Percentiles rank a stretch among this genome's conserved stretches.
Evolutionary conservation across 1,140 invertebrate genomes (phyloP).

Genomic region (Drepana arcuata): DNA sequence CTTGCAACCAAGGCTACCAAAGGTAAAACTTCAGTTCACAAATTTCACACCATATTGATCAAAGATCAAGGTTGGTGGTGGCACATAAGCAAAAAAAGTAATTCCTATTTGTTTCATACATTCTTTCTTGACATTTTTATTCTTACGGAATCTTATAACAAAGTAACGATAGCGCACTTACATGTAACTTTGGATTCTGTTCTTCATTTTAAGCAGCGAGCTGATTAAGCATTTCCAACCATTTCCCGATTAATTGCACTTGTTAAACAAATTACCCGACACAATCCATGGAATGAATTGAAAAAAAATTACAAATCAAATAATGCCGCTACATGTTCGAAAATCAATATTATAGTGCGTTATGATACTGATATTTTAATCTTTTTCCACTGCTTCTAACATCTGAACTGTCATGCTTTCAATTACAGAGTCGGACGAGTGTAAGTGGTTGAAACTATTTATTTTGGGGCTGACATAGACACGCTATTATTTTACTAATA

Average conservation of each 20-base stretch:
- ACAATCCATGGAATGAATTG: too few relatives aligned
- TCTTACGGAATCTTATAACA: too few relatives aligned
- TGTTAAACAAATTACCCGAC: too few relatives aligned
- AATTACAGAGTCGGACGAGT: conserved; percentile 69
- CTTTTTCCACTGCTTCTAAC: conserved; percentile 40
- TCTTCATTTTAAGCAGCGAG: background rate
- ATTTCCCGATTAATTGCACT: background rate
- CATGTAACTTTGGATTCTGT: background rate
- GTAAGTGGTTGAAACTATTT: conserved; percentile 62
- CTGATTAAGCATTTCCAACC: background rate
- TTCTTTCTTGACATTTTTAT: background rate
- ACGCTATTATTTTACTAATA: conserved; percentile 46
- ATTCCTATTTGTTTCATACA: background rate
- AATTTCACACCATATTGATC: background rate
- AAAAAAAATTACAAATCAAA: background rate
- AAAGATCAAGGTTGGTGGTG: background rate
- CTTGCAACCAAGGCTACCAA: conserved; percentile 94
- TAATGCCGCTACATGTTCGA: background rate
- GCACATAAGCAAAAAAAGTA: background rate
- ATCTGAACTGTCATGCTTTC: conserved; percentile 64
- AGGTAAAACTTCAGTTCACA: conserved; percentile 61
- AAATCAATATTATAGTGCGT: background rate
- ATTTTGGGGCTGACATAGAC: conserved; percentile 48
- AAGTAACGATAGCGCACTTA: too few relatives aligned
- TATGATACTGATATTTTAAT: background rate